Percentiles rank a stretch among this genome's conserved stretches.
Conservation (phyloP, 1,140 invertebrate genomes). For the Listronotus bonariensis region DNA sequence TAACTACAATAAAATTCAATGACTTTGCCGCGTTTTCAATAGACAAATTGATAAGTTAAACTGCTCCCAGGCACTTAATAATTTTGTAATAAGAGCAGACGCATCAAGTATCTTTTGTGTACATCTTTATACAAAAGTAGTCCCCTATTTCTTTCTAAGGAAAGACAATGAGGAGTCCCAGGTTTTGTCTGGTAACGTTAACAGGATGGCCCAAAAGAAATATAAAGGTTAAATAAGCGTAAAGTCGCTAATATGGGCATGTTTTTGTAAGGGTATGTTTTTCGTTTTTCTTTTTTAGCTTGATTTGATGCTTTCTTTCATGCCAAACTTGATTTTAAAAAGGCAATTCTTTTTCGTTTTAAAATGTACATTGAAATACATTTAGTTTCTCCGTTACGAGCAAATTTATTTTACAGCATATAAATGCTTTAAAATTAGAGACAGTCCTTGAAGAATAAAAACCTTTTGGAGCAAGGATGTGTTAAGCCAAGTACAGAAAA, state of each 20-base stretch:
- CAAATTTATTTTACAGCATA: too few relatives aligned
- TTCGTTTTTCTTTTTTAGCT: too few relatives aligned
- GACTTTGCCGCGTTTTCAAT: constrained; percentile 16
- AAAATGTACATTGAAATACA: too few relatives aligned
- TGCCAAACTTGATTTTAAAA: too few relatives aligned
- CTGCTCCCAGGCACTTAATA: constrained; percentile 19
- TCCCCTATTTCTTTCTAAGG: constrained; percentile 3
- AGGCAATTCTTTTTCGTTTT: too few relatives aligned
- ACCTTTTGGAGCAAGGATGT: too few relatives aligned
- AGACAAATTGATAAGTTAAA: constrained; percentile 21
- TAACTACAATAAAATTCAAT: neutral
- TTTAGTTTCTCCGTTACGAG: too few relatives aligned
- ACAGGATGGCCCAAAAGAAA: neutral
- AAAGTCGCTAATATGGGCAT: constrained; percentile 11
- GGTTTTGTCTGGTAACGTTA: constrained; percentile 10
- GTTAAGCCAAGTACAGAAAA: too few relatives aligned
- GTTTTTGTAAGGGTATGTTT: too few relatives aligned
- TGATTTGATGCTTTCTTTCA: too few relatives aligned
- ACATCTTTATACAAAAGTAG: constrained; percentile 7
- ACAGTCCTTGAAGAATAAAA: too few relatives aligned
- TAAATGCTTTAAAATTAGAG: too few relatives aligned
- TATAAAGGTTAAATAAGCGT: constrained; percentile 7
- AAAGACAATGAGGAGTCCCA: constrained; percentile 10
- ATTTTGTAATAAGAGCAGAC: constrained; percentile 19
- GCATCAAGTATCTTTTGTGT: constrained; percentile 19